These are phyloP conservation scores for Larimichthys crocea DNA, from an alignment of 2,113 vertebrate species.

Conservation along the genomic window DNA sequence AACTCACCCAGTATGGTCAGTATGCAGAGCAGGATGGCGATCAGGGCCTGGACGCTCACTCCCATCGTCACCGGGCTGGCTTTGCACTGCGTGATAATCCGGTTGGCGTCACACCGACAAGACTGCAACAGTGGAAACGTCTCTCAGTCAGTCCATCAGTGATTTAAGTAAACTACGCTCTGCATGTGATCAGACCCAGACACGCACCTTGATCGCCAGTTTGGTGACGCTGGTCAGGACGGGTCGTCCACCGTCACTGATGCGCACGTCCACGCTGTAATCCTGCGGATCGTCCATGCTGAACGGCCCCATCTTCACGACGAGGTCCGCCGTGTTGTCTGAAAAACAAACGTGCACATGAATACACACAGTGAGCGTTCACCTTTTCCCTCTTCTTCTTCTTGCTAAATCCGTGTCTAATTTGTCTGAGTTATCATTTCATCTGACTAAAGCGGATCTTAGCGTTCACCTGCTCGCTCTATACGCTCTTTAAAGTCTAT, in stretches of 20 bases:
- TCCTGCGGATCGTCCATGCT: slow-evolving; percentile 86
- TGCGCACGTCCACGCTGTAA: slow-evolving; percentile 87
- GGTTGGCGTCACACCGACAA: slow-evolving; percentile 87
- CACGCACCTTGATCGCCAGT: slow-evolving; percentile 86
- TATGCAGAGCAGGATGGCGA: slow-evolving; percentile 90
- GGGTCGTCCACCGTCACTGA: slow-evolving; percentile 89
- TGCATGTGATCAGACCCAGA: slow-evolving; percentile 50
- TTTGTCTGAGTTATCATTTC: slow-evolving; percentile 44
- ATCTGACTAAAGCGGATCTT: slow-evolving; percentile 8
- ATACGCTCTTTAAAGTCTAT: slow-evolving; percentile 39
- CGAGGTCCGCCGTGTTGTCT: slow-evolving; percentile 92
- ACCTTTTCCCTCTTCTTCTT: slow-evolving; percentile 6
- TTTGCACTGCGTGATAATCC: slow-evolving; percentile 86
- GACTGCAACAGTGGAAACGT: slow-evolving; percentile 59
- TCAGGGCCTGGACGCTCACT: slow-evolving; percentile 89
- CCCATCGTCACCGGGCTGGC: slow-evolving; percentile 74
- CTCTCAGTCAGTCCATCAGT: not conserved
- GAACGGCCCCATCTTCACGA: slow-evolving; percentile 89
- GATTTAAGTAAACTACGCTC: not conserved
- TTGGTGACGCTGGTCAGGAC: slow-evolving; percentile 83
- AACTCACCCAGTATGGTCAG: slow-evolving; percentile 90
- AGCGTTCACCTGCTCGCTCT: slow-evolving; percentile 44
- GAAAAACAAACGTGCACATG: slow-evolving; percentile 44
- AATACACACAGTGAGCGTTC: slow-evolving; percentile 11
- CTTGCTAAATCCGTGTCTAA: slow-evolving; percentile 20